A percentile compares a stretch with the other conserved stretches of the same genome.
These are phyloP conservation scores for Setophaga kirtlandii DNA, from an alignment of 2,113 vertebrate species.

Conservation along the genomic window DNA sequence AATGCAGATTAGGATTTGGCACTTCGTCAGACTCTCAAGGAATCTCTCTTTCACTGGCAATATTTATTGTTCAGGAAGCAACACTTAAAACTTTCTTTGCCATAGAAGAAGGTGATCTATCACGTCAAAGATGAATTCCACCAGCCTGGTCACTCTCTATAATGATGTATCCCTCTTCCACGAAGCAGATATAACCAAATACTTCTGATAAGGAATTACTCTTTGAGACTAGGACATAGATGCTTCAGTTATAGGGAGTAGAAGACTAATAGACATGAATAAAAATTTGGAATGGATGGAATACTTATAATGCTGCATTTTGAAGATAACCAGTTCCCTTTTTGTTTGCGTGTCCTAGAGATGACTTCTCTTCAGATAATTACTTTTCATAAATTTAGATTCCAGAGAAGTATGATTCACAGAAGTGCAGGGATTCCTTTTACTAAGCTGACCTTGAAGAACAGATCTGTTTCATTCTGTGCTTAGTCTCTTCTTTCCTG, in stretches of 20 bases:
- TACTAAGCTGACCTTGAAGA: not conserved
- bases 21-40: not conserved
- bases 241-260: not conserved
- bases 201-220: not conserved
- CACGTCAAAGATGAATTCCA: not conserved
- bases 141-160: not conserved
- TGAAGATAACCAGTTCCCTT: not conserved
- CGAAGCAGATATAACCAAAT: not conserved
- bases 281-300: not conserved
- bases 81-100: not conserved
- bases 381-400: not conserved
- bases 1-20: not conserved
- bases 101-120: not conserved
- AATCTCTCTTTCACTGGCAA: not conserved
- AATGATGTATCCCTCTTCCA: not conserved
- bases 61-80: constrained; percentile 9
- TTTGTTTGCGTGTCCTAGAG: not conserved
- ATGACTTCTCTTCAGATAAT: not conserved
- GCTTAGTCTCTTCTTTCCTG: not conserved
- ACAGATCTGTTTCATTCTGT: not conserved
- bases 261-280: not conserved
- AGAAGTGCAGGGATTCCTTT: not conserved
- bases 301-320: not conserved
- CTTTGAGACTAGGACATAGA: not conserved
- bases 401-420: not conserved